Evolutionary conservation across 2,797 vertebrate genomes (phyloP), one percentile per base, ranked within the genome.

Genomic region (Anabas testudineus): DNA sequence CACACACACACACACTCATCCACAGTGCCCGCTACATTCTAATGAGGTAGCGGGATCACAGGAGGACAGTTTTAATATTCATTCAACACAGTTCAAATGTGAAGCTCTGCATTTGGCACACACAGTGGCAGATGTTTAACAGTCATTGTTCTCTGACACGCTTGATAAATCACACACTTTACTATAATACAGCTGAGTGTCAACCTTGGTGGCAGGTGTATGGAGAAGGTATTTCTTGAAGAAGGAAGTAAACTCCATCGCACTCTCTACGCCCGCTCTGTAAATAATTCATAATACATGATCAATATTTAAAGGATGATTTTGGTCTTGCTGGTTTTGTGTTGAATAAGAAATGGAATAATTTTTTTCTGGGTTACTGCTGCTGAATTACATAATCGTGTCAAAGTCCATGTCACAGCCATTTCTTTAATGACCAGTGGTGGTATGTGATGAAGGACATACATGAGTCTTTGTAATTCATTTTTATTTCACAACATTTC

Each of bases 21-120:
- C 66, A 19, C 69, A 42, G 62, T 69, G 78, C 64, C 54, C 52
- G 55, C 68, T 61, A 55, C 69, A 82, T 87, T 80, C 76, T 87
- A 89, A 93, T 91, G 87, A 93, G 86, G 79, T 74, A 74, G 68
- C 51, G 2, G 70, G 76, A 87, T 89, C 80, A 73, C 77, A 63
- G 46, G 71, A 79, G 81, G 84, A 78, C 80, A 69, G 5, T 79
- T 73, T 90, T 91, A 83, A 88, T 88, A 92, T 92, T 87, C 88
- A 74, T 43, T 52, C 37, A 57, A 41, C 80, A 77, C 55, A 45
- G 43, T 68, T 76, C n/a, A 71, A 78, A 76, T 49, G 62, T 34
- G 67, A 69, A 21, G 63, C 13, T 52, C 21, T 26, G 62, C 51
- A 57, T 3, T 16, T 62, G 68, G 43, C 32, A 10, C 57, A 9